phyloP scores from a whole-genome alignment of 2,888 invertebrate genomes.

The Lottia scabra region DNA sequence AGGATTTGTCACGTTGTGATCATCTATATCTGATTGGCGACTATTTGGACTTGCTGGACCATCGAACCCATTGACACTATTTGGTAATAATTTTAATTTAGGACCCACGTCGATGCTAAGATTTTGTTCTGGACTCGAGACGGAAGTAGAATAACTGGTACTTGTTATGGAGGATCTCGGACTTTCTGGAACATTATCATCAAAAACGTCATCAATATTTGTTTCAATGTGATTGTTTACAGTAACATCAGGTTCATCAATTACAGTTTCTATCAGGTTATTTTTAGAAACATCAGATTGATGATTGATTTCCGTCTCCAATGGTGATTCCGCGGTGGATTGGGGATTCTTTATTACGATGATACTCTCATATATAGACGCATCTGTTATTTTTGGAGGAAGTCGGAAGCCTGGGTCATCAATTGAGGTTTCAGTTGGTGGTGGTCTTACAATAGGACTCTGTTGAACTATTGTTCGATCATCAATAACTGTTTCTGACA shows the following conservation, averaged over 20 bases:
- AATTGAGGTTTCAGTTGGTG: background rate
- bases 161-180: conserved; percentile 1
- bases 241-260: conserved; percentile 14
- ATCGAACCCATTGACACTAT: background rate
- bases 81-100: background rate
- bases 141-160: conserved; percentile 6
- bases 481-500: background rate
- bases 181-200: conserved; percentile 15
- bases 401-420: background rate
- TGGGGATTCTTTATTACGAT: background rate
- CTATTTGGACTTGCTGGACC: background rate
- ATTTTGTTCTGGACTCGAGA: conserved; percentile 20
- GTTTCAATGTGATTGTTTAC: conserved; percentile 19
- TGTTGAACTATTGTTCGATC: background rate
- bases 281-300: background rate
- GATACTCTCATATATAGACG: background rate
- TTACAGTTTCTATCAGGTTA: conserved; percentile 14
- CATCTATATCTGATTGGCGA: background rate
- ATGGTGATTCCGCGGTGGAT: background rate
- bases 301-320: background rate
- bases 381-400: background rate
- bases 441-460: background rate
- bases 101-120: background rate
- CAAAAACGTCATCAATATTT: conserved; percentile 24
- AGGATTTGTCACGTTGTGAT: background rate